Evolutionary conservation across 2,113 vertebrate genomes (phyloP).

Genomic region (Vidua chalybeata): DNA sequence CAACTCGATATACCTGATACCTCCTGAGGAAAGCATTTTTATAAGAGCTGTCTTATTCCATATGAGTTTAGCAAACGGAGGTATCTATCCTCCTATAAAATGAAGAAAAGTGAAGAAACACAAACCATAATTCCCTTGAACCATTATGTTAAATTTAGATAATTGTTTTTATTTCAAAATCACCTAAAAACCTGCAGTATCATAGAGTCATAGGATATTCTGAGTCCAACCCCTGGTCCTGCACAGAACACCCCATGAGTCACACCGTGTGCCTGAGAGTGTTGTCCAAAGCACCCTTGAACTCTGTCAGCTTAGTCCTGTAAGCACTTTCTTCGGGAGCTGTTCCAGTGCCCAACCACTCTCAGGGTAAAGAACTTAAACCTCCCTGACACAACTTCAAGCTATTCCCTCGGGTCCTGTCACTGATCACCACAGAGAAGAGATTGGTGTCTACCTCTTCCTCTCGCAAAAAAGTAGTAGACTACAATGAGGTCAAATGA

Average conservation of each 20-base stretch:
- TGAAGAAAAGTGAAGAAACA: background rate
- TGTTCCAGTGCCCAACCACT: background rate
- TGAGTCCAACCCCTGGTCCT: background rate
- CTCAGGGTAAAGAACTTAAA: background rate
- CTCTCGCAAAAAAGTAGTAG: too few species aligned
- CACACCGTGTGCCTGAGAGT: background rate
- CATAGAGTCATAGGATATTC: too few species aligned
- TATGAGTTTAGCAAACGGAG: background rate
- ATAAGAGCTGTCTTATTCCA: background rate
- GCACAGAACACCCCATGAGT: too few species aligned
- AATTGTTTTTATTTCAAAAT: background rate
- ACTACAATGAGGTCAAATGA: too few species aligned
- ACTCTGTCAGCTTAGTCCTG: background rate
- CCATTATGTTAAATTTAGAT: background rate
- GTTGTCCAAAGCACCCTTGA: background rate
- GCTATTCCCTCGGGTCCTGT: accelerated
- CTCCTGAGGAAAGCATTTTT: background rate
- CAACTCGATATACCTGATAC: accelerated
- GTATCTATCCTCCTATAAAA: background rate
- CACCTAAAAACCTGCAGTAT: background rate
- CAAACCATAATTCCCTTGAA: background rate
- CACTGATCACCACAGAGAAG: too few species aligned
- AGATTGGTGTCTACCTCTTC: too few species aligned
- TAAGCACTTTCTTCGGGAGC: background rate
- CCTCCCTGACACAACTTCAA: accelerated